phyloP scores from a whole-genome alignment of 1,140 invertebrate species.

The Mycetomoellerius zeteki region DNA sequence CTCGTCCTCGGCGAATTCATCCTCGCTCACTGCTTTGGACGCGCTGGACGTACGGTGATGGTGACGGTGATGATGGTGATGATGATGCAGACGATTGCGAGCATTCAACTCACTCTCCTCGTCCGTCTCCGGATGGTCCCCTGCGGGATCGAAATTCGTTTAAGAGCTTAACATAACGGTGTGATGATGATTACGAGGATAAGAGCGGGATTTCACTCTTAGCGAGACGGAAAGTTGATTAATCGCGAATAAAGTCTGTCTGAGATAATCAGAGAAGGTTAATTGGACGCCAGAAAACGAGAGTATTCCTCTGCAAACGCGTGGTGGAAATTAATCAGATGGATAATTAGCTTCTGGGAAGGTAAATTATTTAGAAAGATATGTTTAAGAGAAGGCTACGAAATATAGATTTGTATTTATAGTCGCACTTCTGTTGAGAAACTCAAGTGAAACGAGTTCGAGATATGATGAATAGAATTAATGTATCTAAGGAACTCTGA shows the following conservation, averaged over 20 bases:
- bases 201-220: slow-evolving; percentile 28
- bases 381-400: not conserved
- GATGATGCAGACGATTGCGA: slow-evolving; percentile 80
- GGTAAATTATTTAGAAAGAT: slow-evolving; percentile 51
- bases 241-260: slow-evolving; percentile 29
- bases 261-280: slow-evolving; percentile 19
- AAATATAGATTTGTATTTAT: slow-evolving; percentile 4
- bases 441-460: not conserved
- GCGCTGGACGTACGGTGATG: slow-evolving; percentile 78
- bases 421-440: not conserved
- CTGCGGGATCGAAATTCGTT: slow-evolving; percentile 71
- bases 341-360: slow-evolving; percentile 60
- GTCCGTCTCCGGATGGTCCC: slow-evolving; percentile 86
- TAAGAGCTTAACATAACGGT: slow-evolving; percentile 22
- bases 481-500: not conserved
- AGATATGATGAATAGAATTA: not conserved
- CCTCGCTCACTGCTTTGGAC: slow-evolving; percentile 88
- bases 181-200: not conserved
- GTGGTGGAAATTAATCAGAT: slow-evolving; percentile 61
- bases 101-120: slow-evolving; percentile 88
- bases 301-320: not conserved
- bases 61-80: slow-evolving; percentile 77
- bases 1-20: slow-evolving; percentile 91
- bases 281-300: slow-evolving; percentile 22
- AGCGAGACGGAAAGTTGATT: slow-evolving; percentile 2